phyloP scores from a whole-genome alignment of 2,888 invertebrate species.

The Lasioglossum morio region DNA sequence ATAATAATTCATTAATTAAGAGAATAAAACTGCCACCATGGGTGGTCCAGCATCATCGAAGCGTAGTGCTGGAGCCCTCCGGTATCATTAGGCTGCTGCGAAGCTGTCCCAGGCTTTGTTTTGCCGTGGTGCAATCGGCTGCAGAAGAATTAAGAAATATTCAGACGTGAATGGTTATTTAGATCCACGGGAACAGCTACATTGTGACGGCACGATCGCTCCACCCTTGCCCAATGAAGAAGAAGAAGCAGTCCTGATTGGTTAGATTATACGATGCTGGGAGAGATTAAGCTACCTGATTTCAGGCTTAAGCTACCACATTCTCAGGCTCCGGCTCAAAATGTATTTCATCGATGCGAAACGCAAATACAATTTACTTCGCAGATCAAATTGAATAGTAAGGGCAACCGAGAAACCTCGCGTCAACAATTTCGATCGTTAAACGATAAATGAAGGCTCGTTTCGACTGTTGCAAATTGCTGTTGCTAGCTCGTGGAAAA shows the following conservation, averaged over 20 bases:
- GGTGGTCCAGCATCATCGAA: conserved; percentile 55
- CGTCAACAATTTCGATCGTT: not conserved
- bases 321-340: not conserved
- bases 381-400: not conserved
- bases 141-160: conserved; percentile 32
- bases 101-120: not conserved
- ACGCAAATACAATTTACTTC: not conserved
- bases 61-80: conserved; percentile 24
- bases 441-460: not conserved
- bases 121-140: conserved; percentile 1
- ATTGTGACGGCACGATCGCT: not conserved
- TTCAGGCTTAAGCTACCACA: not conserved
- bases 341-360: not conserved
- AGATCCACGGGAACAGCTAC: not conserved
- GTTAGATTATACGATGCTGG: not conserved
- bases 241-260: not conserved
- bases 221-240: not conserved
- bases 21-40: conserved; percentile 50
- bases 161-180: conserved; percentile 3
- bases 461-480: not conserved
- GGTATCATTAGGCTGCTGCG: conserved; percentile 14
- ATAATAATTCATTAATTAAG: conserved; percentile 60
- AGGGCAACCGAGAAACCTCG: not conserved
- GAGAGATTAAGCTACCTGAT: conserved; percentile 1
- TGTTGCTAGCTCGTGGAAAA: not conserved